phyloP scores from a whole-genome alignment of 1,140 invertebrate genomes.

The Scaptomyza graminum region DNA sequence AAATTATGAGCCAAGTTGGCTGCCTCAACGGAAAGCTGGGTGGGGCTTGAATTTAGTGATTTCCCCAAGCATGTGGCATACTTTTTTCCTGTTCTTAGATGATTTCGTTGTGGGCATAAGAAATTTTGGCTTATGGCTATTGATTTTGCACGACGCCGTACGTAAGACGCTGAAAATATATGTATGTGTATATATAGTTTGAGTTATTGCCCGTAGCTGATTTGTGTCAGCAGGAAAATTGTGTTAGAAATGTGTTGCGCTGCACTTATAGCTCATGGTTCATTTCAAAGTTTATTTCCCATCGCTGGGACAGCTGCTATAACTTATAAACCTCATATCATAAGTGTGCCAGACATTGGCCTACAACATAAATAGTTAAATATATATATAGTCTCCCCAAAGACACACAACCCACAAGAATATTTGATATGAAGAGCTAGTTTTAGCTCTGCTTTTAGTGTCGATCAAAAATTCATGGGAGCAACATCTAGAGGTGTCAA shows the following conservation, averaged over 20 bases:
- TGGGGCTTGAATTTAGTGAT: conserved; percentile 71
- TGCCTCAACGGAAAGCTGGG: conserved; percentile 2
- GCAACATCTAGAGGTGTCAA: conserved; percentile 64
- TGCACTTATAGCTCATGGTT: background rate
- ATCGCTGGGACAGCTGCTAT: conserved; percentile 3
- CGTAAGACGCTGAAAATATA: background rate
- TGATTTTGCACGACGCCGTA: conserved; percentile 55
- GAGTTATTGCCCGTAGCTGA: conserved; percentile 58
- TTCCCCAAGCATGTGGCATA: conserved; percentile 79
- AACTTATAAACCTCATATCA: background rate
- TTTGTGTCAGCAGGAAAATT: conserved; percentile 64
- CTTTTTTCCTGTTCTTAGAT: conserved; percentile 33
- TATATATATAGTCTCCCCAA: conserved; percentile 4
- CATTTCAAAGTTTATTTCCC: conserved; percentile 26
- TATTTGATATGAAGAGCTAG: conserved; percentile 7
- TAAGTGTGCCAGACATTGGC: conserved; percentile 9
- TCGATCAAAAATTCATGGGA: conserved; percentile 70
- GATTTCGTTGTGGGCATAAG: conserved; percentile 64
- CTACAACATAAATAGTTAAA: conserved; percentile 2
- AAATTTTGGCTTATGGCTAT: conserved; percentile 72
- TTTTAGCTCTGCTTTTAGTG: conserved; percentile 21
- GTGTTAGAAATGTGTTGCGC: conserved; percentile 56
- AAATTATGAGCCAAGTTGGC: conserved; percentile 66
- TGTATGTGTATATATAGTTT: conserved; percentile 43
- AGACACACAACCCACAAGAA: conserved; percentile 1